Evolutionary conservation across 2,888 invertebrate species (phyloP), one percentile per base, ranked within the genome.

Genomic region (Rotaria sp.): DNA sequence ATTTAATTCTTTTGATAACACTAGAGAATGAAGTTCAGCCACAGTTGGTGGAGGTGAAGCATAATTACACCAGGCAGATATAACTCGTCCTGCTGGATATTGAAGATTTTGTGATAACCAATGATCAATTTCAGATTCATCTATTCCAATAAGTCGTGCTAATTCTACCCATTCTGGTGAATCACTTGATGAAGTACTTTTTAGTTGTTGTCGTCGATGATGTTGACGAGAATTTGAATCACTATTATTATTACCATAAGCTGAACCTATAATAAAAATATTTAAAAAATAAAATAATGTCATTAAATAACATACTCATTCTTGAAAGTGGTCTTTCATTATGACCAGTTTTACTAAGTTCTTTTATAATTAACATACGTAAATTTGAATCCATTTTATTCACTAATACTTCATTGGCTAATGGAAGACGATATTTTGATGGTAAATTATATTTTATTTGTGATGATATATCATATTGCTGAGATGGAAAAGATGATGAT

Each of bases 1-100:
- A 80, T 80, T 80, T n/a, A 80, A n/a, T 80, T 80, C 80, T 26
- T 80, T 80, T 26, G 80, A 80, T 41, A n/a, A 38, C 2, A 80
- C n/a, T n/a, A 80, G 41, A 13, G 80, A 45, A 18, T 80, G 80
- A 26, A 80, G 45, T 45, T 80, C 26, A 45, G 80, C 35, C n/a
- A 80, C 80, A 26, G 80, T 80, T 7, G 80, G 80, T 11, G 26
- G 38, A 75, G 24, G 26, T 2, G 41, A 26, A 26, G 18, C 80
- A 80, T 18, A 80, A n/a, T 26, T 80, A n/a, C 80, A 80, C 45
- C 80, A 80, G 3, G 80, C 41, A 1, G 45, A 45, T 10, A 45
- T 80, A 45, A 45, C 26, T 45, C 80, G 26, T 11, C 45, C 41
- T 13, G 45, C n/a, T 45, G 80, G n/a, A 80, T 45, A 45, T 45